phyloP scores from a whole-genome alignment of 2,888 invertebrate genomes.

The Acanthacorydalis orientalis region DNA sequence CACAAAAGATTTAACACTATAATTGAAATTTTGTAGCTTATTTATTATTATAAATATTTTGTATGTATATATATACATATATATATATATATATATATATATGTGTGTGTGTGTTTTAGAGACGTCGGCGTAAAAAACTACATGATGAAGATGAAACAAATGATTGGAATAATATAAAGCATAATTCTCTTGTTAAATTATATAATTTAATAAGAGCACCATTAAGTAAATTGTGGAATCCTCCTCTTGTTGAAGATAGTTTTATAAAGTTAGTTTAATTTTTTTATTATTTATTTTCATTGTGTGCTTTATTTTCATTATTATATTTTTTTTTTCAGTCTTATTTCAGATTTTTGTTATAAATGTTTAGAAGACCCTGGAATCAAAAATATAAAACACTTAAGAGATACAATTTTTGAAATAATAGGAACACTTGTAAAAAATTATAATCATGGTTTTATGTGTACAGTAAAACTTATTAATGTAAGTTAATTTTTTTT shows the following conservation, averaged over 20 bases:
- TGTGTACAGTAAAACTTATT: conserved; percentile 52
- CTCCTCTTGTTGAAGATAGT: conserved; percentile 65
- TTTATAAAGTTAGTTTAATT: conserved; percentile 53
- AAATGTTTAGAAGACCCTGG: conserved; percentile 44
- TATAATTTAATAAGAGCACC: conserved; percentile 52
- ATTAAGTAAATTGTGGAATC: conserved; percentile 61
- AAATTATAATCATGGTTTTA: conserved; percentile 66
- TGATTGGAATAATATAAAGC: conserved; percentile 53
- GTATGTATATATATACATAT: neutral
- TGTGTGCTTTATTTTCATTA: neutral
- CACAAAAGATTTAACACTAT: too few species aligned
- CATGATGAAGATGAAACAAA: conserved; percentile 30
- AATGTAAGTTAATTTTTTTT: conserved; percentile 23
- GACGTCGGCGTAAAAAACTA: conserved; percentile 5
- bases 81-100: neutral
- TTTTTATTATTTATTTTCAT: neutral
- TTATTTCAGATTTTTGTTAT: conserved; percentile 60
- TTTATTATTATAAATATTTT: too few species aligned
- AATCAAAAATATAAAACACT: conserved; percentile 41
- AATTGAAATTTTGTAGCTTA: too few species aligned
- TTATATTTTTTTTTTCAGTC: conserved; percentile 27
- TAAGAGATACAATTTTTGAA: conserved; percentile 55
- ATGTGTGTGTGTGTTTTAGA: neutral
- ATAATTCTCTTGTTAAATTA: conserved; percentile 44
- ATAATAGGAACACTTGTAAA: conserved; percentile 67